These are phyloP conservation scores for Achatina immaculata DNA, from an alignment of 1,140 invertebrate genomes.

Conservation along the genomic window DNA sequence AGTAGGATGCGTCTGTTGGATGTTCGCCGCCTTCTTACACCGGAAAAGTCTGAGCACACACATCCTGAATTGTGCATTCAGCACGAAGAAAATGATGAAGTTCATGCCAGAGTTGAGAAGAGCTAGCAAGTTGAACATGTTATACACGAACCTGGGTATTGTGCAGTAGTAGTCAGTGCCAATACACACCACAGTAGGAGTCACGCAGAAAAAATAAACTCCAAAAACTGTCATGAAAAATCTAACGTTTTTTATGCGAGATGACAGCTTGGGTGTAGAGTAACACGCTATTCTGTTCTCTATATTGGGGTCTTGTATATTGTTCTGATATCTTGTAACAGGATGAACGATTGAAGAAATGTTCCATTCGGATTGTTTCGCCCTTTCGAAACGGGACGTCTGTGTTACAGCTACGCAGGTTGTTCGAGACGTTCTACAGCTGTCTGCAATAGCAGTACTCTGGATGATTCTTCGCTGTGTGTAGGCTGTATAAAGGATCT, in stretches of 20 bases:
- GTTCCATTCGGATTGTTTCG: not conserved
- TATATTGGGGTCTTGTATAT: not conserved
- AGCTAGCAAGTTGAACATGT: conserved; percentile 14
- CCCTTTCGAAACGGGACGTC: not conserved
- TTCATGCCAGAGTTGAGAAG: conserved; percentile 35
- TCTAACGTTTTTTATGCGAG: conserved; percentile 19
- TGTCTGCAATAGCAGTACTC: not conserved
- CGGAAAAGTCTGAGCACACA: not conserved
- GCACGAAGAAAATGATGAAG: conserved; percentile 14
- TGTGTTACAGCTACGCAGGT: not conserved
- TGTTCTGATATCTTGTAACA: not conserved
- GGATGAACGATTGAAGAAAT: not conserved
- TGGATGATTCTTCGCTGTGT: not conserved
- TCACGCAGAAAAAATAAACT: conserved; percentile 24
- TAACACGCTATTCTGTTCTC: too few relatives aligned
- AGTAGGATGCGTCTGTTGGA: not conserved
- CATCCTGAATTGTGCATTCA: conserved; percentile 13
- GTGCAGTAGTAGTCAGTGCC: conserved; percentile 13
- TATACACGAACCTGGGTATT: not conserved
- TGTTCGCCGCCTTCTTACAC: too few relatives aligned
- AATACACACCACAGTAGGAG: conserved; percentile 28
- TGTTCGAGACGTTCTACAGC: not conserved
- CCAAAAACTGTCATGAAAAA: conserved; percentile 39
- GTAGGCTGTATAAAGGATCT: conserved; percentile 3
- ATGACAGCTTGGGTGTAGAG: not conserved